Evolutionary conservation across 2,888 invertebrate genomes (phyloP), one percentile per base, ranked within the genome.

Genomic region (Tinea pellionella): DNA sequence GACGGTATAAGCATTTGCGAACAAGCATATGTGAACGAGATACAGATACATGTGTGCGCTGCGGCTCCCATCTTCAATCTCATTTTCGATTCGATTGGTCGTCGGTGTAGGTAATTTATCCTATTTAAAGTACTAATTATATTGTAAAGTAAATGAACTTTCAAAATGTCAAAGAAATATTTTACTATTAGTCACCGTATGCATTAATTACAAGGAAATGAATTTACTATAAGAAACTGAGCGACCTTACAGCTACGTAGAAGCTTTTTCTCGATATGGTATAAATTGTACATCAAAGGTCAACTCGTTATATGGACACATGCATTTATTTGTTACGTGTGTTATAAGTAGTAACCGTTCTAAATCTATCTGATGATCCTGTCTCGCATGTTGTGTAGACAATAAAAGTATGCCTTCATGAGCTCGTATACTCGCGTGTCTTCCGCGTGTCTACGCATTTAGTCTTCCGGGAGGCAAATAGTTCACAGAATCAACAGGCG

Each of bases 281-380:
- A 69, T 73, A 74, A 75, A 78, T 72, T 73, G 69, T 64, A 63
- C 63, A 61, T 64, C 58, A 74, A 74, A 80, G 80, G 79, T 66
- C 76, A 75, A 73, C 77, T 64, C 67, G 72, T 73, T 47, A 47
- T 47, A 16, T 47, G 16, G 24, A 2, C 3, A 24, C 24, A 24
- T 6, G 24, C 24, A 24, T 24, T 24, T 24, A 24, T 24, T 24
- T 24, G 6, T 24, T 24, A 24, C 24, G 24, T 6, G 2, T 24
- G 24, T 24, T 24, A 24, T 24, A 24, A 24, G 3, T 47, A 9
- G 1, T 47, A 4, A 9, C 15, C 47, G 47, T 47, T 47, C 47
- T 47, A 47, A 47, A 47, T 47, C 47, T 47, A 47, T 47, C 8
- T 16, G 47, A 47, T 47, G 47, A 47, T 47, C 47, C 47, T 13